Conservation (phyloP, 2,113 vertebrate species). For the Centropristis striata region DNA sequence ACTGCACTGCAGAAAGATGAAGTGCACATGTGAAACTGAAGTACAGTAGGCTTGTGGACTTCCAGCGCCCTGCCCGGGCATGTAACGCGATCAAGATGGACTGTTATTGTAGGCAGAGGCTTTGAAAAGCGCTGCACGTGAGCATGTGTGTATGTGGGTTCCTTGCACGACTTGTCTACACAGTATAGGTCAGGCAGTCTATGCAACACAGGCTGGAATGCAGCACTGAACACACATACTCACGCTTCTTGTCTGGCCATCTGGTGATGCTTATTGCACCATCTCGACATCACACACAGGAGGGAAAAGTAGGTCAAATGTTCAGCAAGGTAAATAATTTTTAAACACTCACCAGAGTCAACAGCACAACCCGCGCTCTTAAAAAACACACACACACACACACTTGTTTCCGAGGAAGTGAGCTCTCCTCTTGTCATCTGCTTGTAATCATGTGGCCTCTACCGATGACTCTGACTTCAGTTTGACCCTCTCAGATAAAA, state of each 20-base stretch:
- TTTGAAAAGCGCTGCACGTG: constrained; percentile 50
- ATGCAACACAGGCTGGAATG: constrained; percentile 70
- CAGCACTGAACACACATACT: constrained; percentile 65
- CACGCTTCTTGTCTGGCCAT: constrained; percentile 77
- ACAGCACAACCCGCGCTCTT: constrained; percentile 37
- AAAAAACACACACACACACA: neutral
- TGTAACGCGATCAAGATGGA: constrained; percentile 62
- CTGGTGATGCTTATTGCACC: constrained; percentile 80
- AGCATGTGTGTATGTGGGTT: constrained; percentile 37
- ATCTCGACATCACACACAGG: constrained; percentile 57
- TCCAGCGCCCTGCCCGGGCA: constrained; percentile 58
- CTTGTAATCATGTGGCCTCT: constrained; percentile 50
- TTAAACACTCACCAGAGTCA: constrained; percentile 69
- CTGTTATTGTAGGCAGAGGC: constrained; percentile 63
- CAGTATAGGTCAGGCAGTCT: constrained; percentile 69
- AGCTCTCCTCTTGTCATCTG: constrained; percentile 60
- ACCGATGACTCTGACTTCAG: constrained; percentile 48
- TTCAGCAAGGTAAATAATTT: constrained; percentile 79
- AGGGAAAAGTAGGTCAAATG: constrained; percentile 76
- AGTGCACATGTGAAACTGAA: constrained; percentile 42
- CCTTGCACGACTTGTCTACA: constrained; percentile 67
- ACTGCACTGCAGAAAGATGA: constrained; percentile 30
- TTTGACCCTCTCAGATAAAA: constrained; percentile 65
- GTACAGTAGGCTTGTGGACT: constrained; percentile 58
- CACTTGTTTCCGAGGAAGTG: constrained; percentile 40